Percentiles rank a stretch among this genome's conserved stretches.
These are phyloP conservation scores for Acropora yongei DNA, from an alignment of 64 coral and sea anemone species.

Conservation along the genomic window DNA sequence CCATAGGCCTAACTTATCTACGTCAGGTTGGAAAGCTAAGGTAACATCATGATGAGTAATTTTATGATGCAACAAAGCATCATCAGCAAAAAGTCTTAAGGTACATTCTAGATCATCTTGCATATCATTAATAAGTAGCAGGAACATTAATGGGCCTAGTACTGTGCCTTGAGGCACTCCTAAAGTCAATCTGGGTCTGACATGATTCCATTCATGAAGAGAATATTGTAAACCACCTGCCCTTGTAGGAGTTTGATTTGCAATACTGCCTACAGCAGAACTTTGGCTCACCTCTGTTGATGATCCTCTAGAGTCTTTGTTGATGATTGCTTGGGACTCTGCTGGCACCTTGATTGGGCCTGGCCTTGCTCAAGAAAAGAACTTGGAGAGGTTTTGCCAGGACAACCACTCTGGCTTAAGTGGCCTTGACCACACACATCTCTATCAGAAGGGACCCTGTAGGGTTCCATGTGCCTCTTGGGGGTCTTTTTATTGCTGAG, in stretches of 20 bases:
- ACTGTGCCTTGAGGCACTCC: too few species aligned
- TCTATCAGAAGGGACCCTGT: slow-evolving; percentile 32
- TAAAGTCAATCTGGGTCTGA: slow-evolving; percentile 14
- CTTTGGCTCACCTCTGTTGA: slow-evolving; percentile 41
- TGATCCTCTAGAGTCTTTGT: slow-evolving; percentile 44
- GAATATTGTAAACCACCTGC: slow-evolving; percentile 29
- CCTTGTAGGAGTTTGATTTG: slow-evolving; percentile 24
- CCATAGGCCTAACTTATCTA: too few species aligned
- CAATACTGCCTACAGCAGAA: slow-evolving; percentile 41
- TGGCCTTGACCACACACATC: slow-evolving; percentile 15
- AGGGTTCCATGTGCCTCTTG: slow-evolving; percentile 35
- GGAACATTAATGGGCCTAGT: too few species aligned
- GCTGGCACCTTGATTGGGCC: slow-evolving; percentile 14
- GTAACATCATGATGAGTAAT: too few species aligned
- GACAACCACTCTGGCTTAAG: not conserved
- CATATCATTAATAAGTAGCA: too few species aligned
- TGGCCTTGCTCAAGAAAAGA: slow-evolving; percentile 66
- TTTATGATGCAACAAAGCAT: too few species aligned
- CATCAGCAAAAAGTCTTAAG: too few species aligned
- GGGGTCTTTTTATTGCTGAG: slow-evolving; percentile 7
- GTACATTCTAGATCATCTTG: too few species aligned
- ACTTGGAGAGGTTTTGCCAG: slow-evolving; percentile 6
- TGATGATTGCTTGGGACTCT: slow-evolving; percentile 12
- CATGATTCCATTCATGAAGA: slow-evolving; percentile 28
- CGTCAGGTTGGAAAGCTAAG: too few species aligned